A percentile compares a stretch with the other conserved stretches of the same genome.
phyloP scores from a whole-genome alignment of 1,140 invertebrate species.

The Dendrolimus punctatus region DNA sequence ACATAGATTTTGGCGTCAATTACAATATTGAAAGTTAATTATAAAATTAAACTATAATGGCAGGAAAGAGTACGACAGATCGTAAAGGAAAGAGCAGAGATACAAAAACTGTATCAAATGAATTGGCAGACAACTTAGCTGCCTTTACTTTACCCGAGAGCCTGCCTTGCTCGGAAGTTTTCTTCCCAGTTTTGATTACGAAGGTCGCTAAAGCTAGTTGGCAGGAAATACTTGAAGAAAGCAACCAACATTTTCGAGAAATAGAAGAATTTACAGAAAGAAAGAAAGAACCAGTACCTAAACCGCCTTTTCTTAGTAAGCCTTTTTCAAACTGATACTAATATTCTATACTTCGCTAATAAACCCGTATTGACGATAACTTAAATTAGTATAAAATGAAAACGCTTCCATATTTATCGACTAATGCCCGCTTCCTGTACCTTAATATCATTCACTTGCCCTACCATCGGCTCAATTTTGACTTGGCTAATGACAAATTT shows the following conservation, averaged over 20 bases:
- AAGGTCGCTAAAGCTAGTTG: constrained; percentile 35
- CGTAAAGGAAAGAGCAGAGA: constrained; percentile 44
- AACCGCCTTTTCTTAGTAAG: constrained; percentile 46
- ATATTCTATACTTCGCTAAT: background rate
- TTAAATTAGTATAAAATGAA: too few species aligned
- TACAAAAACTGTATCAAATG: constrained; percentile 21
- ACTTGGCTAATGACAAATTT: too few species aligned
- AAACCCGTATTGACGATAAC: too few species aligned
- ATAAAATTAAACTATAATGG: constrained; percentile 20
- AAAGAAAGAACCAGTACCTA: constrained; percentile 26
- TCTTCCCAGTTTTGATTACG: constrained; percentile 39
- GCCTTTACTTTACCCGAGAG: constrained; percentile 46
- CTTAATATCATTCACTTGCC: too few species aligned
- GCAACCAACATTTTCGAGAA: constrained; percentile 30
- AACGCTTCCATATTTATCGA: too few species aligned
- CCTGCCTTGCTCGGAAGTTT: constrained; percentile 49
- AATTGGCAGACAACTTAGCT: constrained; percentile 24
- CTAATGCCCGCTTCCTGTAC: too few species aligned
- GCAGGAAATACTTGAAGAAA: constrained; percentile 42
- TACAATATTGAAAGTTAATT: too few species aligned
- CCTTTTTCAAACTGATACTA: background rate
- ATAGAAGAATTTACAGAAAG: constrained; percentile 35
- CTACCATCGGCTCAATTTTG: too few species aligned
- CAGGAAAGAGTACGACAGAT: constrained; percentile 37
- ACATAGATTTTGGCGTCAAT: too few species aligned